phyloP scores from a whole-genome alignment of 2,797 vertebrate species.

The Tenualosa ilisha region DNA sequence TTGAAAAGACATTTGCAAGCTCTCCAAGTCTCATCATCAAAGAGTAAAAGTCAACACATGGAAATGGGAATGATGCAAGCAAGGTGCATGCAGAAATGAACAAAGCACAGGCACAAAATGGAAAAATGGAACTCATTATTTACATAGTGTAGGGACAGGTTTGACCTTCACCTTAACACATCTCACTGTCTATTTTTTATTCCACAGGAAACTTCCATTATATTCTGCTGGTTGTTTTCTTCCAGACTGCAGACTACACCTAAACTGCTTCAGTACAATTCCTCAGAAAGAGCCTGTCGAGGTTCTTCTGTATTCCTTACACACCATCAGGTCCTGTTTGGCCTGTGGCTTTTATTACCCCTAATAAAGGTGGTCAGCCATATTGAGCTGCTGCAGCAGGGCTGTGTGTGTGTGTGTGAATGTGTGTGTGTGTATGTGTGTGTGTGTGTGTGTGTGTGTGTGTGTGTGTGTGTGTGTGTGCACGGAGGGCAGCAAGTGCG shows the following conservation, averaged over 20 bases:
- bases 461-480: background rate
- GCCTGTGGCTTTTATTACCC: conserved; percentile 8
- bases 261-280: background rate
- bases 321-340: background rate
- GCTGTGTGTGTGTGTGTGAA: background rate
- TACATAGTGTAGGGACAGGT: background rate
- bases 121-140: background rate
- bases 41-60: background rate
- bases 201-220: background rate
- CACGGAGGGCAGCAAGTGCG: background rate
- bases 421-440: conserved; percentile 2
- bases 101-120: background rate
- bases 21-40: background rate
- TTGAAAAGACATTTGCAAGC: background rate
- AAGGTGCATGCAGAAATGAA: background rate
- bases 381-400: background rate
- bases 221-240: background rate
- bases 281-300: background rate
- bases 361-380: conserved; percentile 15
- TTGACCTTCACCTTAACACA: background rate
- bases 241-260: background rate
- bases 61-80: background rate
- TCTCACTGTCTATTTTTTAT: background rate
- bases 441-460: background rate
- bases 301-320: background rate